Base-by-base conservation (phyloP, 2,888 invertebrate genomes). In the Ormyrus nitidulus region DNA sequence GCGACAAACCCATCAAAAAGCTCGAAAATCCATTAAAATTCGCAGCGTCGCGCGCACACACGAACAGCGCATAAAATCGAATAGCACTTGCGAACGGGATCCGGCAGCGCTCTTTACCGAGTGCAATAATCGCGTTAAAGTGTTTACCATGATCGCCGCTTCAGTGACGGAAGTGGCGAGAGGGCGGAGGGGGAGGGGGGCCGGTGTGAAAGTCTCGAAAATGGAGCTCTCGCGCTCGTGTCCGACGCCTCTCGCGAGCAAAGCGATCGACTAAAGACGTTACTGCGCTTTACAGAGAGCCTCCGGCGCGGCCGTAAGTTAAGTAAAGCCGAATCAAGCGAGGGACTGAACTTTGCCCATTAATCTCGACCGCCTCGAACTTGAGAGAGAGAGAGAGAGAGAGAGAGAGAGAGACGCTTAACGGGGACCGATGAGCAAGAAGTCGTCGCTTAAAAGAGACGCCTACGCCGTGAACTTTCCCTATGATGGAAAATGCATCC, bases 321-420 rank as follows among this genome's bases (percentile, higher is more conserved):
- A 64, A 77, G 80, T 51, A 80, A 77, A 77, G 74, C 62, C 65
- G 71, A 72, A 72, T 80, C 68, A 68, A 72, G 56, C 68, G 62
- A 9, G 72, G 19, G 10, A 10, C 58, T 11, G 8, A 81, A 81
- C 76, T 81, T 81, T 77, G 65, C 61, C 79, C 79, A 81, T 81
- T 81, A 81, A 79, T 81, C 81, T 78, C 66, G 77, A 68, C 68
- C 54, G 59, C 56, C 19, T 72, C 80, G 66, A 62, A 69, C 19
- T 66, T 77, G 49, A 56, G 65, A 54, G 54, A 61, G 19, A 34
- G 51, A 53, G 46, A 59, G 59, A 13, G 10, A n/a, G 48, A 44
- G 48, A 19, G n/a, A 6, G 46, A 49, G 69, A 44, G 48, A 13
- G n/a, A n/a, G 59, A 53, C 65, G 79, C 13, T 78, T 48, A 66